Percentiles rank a stretch among this genome's conserved stretches.
phyloP scores from a whole-genome alignment of 2,797 vertebrate species.

The Syndactyla subalaris region DNA sequence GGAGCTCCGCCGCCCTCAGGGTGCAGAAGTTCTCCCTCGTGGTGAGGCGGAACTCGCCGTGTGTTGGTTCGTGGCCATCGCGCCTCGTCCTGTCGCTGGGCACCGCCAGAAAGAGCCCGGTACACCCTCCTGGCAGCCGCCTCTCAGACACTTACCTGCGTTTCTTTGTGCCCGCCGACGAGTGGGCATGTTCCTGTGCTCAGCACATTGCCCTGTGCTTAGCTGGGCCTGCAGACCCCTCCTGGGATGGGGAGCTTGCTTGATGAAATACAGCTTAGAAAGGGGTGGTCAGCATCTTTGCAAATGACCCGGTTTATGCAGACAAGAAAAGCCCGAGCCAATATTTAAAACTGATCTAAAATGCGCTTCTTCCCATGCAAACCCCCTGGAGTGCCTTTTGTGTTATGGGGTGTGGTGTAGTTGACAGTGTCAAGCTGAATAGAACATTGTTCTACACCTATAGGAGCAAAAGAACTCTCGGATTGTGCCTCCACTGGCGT shows the following conservation, averaged over 20 bases:
- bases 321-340: fast-evolving
- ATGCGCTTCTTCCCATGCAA: fast-evolving
- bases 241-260: no score
- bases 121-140: neutral
- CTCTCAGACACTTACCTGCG: fast-evolving
- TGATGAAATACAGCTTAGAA: neutral
- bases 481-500: neutral
- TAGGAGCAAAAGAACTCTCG: fast-evolving
- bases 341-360: neutral
- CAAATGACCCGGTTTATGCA: neutral
- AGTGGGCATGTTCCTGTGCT: neutral
- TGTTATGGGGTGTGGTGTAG: neutral
- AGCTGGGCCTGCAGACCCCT: fast-evolving
- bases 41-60: no score
- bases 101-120: neutral
- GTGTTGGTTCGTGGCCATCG: neutral
- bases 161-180: neutral
- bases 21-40: no score
- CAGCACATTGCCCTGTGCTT: fast-evolving
- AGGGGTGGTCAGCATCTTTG: fast-evolving
- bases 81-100: neutral
- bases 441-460: fast-evolving
- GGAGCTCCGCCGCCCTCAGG: no score
- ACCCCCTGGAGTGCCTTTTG: no score
- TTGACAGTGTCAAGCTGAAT: neutral